phyloP scores from a whole-genome alignment of 2,113 vertebrate species.

The Bostrychus sinensis region DNA sequence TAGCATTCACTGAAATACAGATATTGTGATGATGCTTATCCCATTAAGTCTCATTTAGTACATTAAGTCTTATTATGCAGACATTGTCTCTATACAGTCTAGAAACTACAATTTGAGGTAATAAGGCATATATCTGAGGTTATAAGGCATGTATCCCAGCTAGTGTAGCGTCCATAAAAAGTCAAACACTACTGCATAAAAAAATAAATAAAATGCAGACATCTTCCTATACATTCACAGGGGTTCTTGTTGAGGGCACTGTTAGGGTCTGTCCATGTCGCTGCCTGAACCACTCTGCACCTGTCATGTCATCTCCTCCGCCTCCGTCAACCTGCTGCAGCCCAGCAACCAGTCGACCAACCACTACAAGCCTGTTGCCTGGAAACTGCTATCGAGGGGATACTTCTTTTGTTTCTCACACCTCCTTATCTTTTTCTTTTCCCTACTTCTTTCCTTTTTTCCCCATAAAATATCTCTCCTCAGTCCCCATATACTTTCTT shows the following conservation, averaged over 20 bases:
- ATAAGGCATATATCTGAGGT: too few species aligned
- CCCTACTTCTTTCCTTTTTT: slow-evolving; percentile 22
- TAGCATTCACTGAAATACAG: too few species aligned
- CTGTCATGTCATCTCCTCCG: slow-evolving; percentile 65
- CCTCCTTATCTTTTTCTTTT: slow-evolving; percentile 48
- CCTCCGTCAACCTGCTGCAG: slow-evolving; percentile 68
- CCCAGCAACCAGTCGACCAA: slow-evolving; percentile 73
- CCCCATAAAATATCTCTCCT: background rate
- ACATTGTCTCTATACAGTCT: too few species aligned
- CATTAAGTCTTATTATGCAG: too few species aligned
- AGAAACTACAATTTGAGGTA: too few species aligned
- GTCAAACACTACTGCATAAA: too few species aligned
- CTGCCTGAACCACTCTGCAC: slow-evolving; percentile 55
- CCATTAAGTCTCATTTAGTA: too few species aligned
- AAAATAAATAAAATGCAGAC: too few species aligned
- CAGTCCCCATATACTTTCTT: background rate
- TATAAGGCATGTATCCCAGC: too few species aligned
- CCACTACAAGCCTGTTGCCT: slow-evolving; percentile 81
- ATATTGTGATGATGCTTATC: too few species aligned
- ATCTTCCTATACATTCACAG: background rate
- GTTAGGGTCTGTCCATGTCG: slow-evolving; percentile 19
- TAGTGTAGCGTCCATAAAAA: too few species aligned
- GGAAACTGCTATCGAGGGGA: slow-evolving; percentile 78
- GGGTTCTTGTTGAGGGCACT: slow-evolving; percentile 41
- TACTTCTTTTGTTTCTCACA: slow-evolving; percentile 77